Base-by-base conservation (phyloP, 2,113 vertebrate genomes). In the Ornithorhynchus anatinus region DNA sequence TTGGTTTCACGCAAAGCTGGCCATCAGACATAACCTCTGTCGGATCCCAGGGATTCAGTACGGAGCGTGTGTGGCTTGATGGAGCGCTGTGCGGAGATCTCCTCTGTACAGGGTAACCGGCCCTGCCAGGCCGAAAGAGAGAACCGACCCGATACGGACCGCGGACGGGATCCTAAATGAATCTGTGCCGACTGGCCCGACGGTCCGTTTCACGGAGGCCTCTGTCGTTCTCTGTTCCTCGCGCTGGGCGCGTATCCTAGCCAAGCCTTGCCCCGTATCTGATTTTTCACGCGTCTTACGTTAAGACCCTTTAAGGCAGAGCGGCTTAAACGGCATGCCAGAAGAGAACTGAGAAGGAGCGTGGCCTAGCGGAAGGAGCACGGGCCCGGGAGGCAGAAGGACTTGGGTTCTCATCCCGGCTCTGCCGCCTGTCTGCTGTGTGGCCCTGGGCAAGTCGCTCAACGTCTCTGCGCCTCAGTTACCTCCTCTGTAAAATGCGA, bases 1-100 rank as follows among this genome's bases (percentile, higher is more conserved):
- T 77, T 75, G 8, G 29, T 40, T 75, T 78, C 74, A 35, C 59
- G 38, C 3, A 1, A 47, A 33, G 52, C 35, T 69, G 42, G 53
- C 47, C 77, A 14, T 37, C 72, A 54, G 79, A 70, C 15, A 40
- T 72, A 7, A 7, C 2, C 23, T 84, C 27, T 36, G 2, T 82
- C 10, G 58, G 37, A 80, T 66, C 10, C 1, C 10, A 48, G 43
- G 45, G 6, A 22, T 78, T 77, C 4, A 23, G 2, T 74, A 39
- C n/a, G 22, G 79, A 70, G 63, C 33, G 0, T 6, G 1, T 44
- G 40, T 67, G 27, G 69, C 38, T 82, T 85, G 29, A 5, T 39
- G 12, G 67, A 54, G 10, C 50, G 17, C 65, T 72, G 73, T 64
- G 9, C 29, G 19, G 2, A 50, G n/a, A 12, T 71, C 4, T 69